phyloP scores from a whole-genome alignment of 2,113 vertebrate species.

The Neolamprologus toae region DNA sequence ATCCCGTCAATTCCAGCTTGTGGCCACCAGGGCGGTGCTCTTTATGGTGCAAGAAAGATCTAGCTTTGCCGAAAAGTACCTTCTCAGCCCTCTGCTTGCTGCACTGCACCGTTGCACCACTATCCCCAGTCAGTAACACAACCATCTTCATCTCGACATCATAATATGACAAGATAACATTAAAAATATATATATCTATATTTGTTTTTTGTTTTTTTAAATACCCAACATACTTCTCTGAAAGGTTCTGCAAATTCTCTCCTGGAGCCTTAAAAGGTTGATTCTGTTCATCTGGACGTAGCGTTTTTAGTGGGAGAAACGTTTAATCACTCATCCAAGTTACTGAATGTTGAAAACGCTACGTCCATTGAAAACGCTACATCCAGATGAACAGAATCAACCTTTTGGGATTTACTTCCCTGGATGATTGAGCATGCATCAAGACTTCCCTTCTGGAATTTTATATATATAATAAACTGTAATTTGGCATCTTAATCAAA shows the following conservation, averaged over 20 bases:
- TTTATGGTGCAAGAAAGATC: slow-evolving; percentile 75
- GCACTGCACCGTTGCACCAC: slow-evolving; percentile 71
- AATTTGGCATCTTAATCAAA: not conserved
- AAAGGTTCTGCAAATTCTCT: not conserved
- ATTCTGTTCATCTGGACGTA: not conserved
- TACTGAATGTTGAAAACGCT: not conserved
- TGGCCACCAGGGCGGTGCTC: slow-evolving; percentile 78
- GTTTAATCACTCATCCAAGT: not conserved
- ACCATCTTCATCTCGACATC: not conserved
- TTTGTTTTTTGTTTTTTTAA: not conserved
- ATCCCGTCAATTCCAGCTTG: slow-evolving; percentile 82
- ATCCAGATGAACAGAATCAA: not conserved
- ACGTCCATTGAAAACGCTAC: not conserved
- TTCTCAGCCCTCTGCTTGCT: slow-evolving; percentile 77
- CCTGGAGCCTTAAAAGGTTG: not conserved
- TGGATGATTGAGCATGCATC: not conserved
- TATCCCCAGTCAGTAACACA: slow-evolving; percentile 58
- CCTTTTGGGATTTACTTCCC: not conserved
- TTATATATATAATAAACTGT: not conserved
- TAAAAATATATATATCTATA: rapidly evolving
- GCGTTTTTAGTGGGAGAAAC: not conserved
- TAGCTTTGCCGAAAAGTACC: slow-evolving; percentile 67
- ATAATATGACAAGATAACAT: not conserved
- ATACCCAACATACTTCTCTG: not conserved
- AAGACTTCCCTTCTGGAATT: not conserved